Conservation (phyloP, 1,140 invertebrate genomes). For the Ephestia elutella region DNA sequence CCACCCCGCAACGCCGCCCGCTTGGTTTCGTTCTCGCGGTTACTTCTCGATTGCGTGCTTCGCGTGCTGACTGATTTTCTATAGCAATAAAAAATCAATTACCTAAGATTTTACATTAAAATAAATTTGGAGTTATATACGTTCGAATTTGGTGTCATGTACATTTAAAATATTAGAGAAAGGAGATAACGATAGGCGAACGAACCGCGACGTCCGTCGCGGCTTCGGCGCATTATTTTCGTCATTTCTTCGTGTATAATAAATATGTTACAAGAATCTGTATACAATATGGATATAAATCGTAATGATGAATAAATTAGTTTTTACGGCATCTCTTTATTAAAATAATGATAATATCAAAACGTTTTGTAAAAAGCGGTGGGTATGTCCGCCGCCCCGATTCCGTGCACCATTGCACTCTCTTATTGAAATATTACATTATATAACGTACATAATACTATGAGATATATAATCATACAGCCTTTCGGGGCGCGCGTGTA, state of each 20-base stretch:
- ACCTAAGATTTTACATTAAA: constrained; percentile 77
- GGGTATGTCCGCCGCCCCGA: constrained; percentile 65
- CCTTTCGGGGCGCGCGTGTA: constrained; percentile 72
- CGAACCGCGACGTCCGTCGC: constrained; percentile 51
- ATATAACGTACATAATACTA: constrained; percentile 74
- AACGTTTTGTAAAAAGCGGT: constrained; percentile 71
- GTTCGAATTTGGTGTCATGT: constrained; percentile 74
- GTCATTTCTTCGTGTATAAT: constrained; percentile 72
- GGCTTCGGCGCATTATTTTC: constrained; percentile 67
- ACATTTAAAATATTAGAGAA: constrained; percentile 73
- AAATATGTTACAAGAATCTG: constrained; percentile 73
- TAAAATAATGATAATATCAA: constrained; percentile 74
- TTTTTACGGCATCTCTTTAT: constrained; percentile 74
- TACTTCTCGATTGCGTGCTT: constrained; percentile 76
- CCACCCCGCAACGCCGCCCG: constrained; percentile 60
- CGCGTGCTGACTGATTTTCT: constrained; percentile 77
- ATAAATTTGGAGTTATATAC: constrained; percentile 75
- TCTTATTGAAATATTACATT: constrained; percentile 75
- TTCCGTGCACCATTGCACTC: constrained; percentile 74
- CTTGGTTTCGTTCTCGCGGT: constrained; percentile 72
- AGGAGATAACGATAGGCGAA: constrained; percentile 68
- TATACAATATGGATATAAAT: constrained; percentile 75
- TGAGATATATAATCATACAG: constrained; percentile 74
- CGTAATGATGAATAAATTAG: constrained; percentile 73
- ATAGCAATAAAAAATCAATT: constrained; percentile 77